Conservation (phyloP, 1,140 invertebrate species). For the Hyles vespertilio region DNA sequence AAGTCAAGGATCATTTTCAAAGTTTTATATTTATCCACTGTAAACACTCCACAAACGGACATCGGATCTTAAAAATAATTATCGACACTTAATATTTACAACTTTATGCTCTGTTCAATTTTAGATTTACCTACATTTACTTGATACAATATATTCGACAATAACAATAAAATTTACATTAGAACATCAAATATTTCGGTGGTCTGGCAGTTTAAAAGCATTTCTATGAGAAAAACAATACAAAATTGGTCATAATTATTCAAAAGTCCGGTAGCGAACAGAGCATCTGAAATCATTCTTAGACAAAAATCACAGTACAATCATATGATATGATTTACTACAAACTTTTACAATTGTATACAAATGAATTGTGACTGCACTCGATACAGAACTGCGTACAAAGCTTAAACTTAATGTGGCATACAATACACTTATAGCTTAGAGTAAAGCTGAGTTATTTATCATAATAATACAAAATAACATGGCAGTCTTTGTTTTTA, state of each 20-base stretch:
- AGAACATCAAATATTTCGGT: too few relatives aligned
- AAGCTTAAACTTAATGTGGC: background rate
- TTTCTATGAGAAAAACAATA: background rate
- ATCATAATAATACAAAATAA: conserved; percentile 65
- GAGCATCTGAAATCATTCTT: conserved; percentile 35
- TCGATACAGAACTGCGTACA: conserved; percentile 8
- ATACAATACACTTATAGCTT: conserved; percentile 55
- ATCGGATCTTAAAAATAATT: too few relatives aligned
- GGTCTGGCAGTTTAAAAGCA: background rate
- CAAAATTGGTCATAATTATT: background rate
- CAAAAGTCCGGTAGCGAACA: conserved; percentile 9
- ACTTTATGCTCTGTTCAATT: too few relatives aligned
- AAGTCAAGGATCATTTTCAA: too few relatives aligned
- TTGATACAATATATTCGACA: too few relatives aligned
- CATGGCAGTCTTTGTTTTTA: conserved; percentile 76
- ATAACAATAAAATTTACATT: too few relatives aligned
- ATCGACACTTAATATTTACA: too few relatives aligned
- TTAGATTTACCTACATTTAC: too few relatives aligned
- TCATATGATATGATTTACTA: background rate
- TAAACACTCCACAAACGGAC: conserved; percentile 13
- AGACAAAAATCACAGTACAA: conserved; percentile 60
- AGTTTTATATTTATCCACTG: conserved; percentile 10
- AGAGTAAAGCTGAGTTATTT: conserved; percentile 68
- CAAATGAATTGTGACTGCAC: conserved; percentile 26
- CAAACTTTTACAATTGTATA: background rate